phyloP scores from a whole-genome alignment of 2,797 vertebrate species.

The Salmo trutta region DNA sequence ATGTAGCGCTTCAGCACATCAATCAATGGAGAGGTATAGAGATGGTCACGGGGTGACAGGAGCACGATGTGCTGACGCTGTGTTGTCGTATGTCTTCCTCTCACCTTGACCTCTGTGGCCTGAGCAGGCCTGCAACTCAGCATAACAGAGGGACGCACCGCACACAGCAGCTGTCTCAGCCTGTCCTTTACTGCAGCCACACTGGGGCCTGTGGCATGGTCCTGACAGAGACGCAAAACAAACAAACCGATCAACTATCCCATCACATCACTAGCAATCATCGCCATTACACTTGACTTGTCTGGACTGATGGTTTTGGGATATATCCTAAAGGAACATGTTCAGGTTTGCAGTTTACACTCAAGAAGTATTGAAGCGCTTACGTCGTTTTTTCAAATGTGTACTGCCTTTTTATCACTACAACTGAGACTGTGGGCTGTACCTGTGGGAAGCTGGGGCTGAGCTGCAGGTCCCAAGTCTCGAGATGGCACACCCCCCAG shows the following conservation, averaged over 20 bases:
- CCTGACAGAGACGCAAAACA: slow-evolving; percentile 53
- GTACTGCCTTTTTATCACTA: too few species aligned
- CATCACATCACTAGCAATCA: not conserved
- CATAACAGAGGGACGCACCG: slow-evolving; percentile 78
- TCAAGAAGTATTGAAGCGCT: too few species aligned
- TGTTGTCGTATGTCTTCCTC: slow-evolving; percentile 11
- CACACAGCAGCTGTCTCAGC: slow-evolving; percentile 78
- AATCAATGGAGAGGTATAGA: not conserved
- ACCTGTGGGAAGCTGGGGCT: slow-evolving; percentile 76
- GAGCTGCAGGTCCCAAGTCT: slow-evolving; percentile 76
- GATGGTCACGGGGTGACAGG: not conserved
- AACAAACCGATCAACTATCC: slow-evolving; percentile 6
- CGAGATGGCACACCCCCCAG: slow-evolving; percentile 78
- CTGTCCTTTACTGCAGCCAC: slow-evolving; percentile 69
- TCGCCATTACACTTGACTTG: not conserved
- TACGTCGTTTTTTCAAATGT: too few species aligned
- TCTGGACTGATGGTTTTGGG: not conserved
- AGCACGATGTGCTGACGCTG: not conserved
- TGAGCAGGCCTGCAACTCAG: slow-evolving; percentile 81
- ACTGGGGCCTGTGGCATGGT: slow-evolving; percentile 32
- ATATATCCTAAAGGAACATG: not conserved
- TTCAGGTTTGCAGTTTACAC: too few species aligned
- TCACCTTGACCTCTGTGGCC: slow-evolving; percentile 80
- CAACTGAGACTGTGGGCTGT: slow-evolving; percentile 17
- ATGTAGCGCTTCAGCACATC: not conserved